Percentiles rank a stretch among this genome's conserved stretches.
Conservation (phyloP, 2,888 invertebrate species). For the Drosophila mimetica region DNA sequence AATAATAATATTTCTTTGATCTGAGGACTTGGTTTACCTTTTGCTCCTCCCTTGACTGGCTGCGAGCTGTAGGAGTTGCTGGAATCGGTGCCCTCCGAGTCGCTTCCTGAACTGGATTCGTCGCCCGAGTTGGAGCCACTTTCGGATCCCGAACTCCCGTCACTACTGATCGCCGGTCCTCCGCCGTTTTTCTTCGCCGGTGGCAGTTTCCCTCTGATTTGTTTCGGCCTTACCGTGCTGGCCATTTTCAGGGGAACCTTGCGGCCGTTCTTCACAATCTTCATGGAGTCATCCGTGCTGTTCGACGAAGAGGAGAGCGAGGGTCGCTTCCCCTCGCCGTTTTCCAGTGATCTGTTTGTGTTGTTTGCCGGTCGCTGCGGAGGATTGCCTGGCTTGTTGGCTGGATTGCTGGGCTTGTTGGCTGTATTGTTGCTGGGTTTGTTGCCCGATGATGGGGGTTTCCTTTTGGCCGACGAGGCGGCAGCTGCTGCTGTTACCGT, state of each 20-base stretch:
- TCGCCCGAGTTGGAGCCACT: constrained; percentile 63
- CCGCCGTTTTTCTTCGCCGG: constrained; percentile 59
- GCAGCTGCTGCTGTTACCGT: constrained; percentile 42
- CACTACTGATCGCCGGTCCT: constrained; percentile 73
- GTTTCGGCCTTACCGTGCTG: constrained; percentile 73
- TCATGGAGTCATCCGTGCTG: constrained; percentile 71
- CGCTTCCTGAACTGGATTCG: constrained; percentile 64
- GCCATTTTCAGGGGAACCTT: constrained; percentile 74
- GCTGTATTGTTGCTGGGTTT: constrained; percentile 17
- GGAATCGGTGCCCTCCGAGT: constrained; percentile 73
- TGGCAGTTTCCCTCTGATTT: constrained; percentile 58
- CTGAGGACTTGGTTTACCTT: constrained; percentile 38
- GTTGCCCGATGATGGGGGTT: constrained; percentile 32
- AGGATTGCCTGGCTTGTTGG: constrained; percentile 25
- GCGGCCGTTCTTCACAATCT: constrained; percentile 63
- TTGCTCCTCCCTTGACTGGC: constrained; percentile 41
- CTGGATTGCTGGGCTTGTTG: constrained; percentile 2
- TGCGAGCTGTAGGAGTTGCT: constrained; percentile 65
- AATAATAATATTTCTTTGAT: neutral
- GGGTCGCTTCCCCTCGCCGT: constrained; percentile 66
- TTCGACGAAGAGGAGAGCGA: constrained; percentile 69
- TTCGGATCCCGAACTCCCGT: constrained; percentile 78
- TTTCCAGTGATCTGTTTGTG: constrained; percentile 37
- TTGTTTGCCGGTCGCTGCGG: constrained; percentile 4
- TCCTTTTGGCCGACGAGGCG: constrained; percentile 49